phyloP scores from a whole-genome alignment of 2,888 invertebrate genomes.

The Ametastegia equiseti region DNA sequence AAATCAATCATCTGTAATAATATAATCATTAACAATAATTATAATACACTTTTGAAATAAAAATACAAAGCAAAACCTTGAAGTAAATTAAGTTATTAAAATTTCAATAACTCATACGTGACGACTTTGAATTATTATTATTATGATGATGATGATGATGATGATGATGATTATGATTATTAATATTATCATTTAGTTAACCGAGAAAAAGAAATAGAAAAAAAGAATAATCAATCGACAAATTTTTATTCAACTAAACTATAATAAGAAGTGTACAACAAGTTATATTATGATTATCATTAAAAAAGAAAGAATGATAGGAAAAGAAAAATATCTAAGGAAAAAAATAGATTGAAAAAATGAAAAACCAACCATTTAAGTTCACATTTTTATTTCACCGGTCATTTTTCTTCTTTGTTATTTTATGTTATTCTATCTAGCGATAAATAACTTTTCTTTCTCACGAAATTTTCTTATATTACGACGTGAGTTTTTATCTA shows the following conservation, averaged over 20 bases:
- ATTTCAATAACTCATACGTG: neutral
- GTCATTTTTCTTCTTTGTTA: neutral
- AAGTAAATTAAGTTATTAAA: neutral
- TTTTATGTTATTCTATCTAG: too few relatives aligned
- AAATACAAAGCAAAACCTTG: neutral
- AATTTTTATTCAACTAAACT: neutral
- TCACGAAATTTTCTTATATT: too few relatives aligned
- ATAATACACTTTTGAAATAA: neutral
- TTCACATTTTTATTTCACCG: neutral
- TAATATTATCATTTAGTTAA: too few relatives aligned
- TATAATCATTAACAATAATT: neutral
- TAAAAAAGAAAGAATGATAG: neutral
- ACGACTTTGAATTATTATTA: neutral
- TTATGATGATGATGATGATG: neutral
- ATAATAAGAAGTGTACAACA: constrained; percentile 5
- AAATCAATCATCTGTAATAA: constrained; percentile 2
- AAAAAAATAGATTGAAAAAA: too few relatives aligned
- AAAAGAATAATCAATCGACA: neutral
- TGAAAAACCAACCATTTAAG: neutral
- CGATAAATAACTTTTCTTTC: too few relatives aligned
- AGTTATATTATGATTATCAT: neutral
- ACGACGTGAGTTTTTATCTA: too few relatives aligned
- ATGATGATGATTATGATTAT: neutral
- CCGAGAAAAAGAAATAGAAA: neutral
- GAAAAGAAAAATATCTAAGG: neutral